A percentile compares a stretch with the other conserved stretches of the same genome.
Conservation (phyloP, 2,113 vertebrate species). For the Cyanocitta stelleri region DNA sequence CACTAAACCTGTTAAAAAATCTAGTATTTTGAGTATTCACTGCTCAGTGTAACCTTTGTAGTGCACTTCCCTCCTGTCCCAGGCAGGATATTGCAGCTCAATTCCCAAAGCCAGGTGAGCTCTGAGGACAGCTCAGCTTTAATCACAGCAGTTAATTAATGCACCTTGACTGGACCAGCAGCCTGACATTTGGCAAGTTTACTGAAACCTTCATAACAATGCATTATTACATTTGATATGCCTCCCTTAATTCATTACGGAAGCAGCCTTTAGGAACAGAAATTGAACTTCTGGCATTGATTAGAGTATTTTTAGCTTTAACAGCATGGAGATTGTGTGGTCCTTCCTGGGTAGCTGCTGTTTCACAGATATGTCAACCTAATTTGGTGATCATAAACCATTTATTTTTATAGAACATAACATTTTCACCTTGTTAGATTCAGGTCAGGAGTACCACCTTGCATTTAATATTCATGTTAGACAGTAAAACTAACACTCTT, state of each 20-base stretch:
- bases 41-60: background rate
- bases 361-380: background rate
- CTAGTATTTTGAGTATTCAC: background rate
- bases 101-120: constrained; percentile 32
- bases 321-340: background rate
- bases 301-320: background rate
- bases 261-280: constrained; percentile 30
- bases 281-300: constrained; percentile 32
- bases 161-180: background rate
- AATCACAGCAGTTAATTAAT: background rate
- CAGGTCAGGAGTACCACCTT: background rate
- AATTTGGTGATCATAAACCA: background rate
- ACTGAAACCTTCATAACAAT: constrained; percentile 34
- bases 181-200: constrained; percentile 35
- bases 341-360: background rate
- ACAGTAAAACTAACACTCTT: background rate
- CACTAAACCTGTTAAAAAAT: background rate
- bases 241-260: constrained; percentile 34
- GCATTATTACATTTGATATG: constrained; percentile 18
- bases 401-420: background rate
- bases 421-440: background rate
- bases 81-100: background rate
- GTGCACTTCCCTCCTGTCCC: background rate
- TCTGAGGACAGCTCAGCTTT: constrained; percentile 7
- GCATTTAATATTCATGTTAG: background rate